phyloP scores from a whole-genome alignment of 2,888 invertebrate genomes.

The Crocallis elinguaria region DNA sequence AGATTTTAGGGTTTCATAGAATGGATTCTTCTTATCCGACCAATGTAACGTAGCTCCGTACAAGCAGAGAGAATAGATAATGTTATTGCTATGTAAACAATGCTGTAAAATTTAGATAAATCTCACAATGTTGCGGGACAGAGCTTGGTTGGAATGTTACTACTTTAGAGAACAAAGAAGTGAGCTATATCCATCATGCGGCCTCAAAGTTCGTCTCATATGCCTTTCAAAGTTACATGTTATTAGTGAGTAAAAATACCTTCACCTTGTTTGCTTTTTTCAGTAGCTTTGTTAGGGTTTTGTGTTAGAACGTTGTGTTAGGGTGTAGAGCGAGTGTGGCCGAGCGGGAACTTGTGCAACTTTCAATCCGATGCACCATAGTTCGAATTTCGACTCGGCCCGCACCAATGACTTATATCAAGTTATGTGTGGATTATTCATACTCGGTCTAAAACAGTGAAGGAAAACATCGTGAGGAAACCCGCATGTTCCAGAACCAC shows the following conservation, averaged over 20 bases:
- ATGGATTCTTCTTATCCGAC: slow-evolving; percentile 64
- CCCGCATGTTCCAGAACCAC: too few relatives aligned
- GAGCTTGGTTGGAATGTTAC: slow-evolving; percentile 35
- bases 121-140: slow-evolving; percentile 49
- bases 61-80: slow-evolving; percentile 56
- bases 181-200: slow-evolving; percentile 23
- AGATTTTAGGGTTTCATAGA: slow-evolving; percentile 62
- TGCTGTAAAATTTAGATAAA: slow-evolving; percentile 56
- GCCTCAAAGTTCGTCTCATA: slow-evolving; percentile 18
- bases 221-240: slow-evolving; percentile 26
- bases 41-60: slow-evolving; percentile 50
- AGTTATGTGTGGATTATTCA: too few relatives aligned
- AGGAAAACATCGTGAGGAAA: too few relatives aligned
- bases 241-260: slow-evolving; percentile 1
- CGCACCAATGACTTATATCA: too few relatives aligned
- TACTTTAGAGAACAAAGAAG: slow-evolving; percentile 24
- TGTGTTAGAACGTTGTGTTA: too few relatives aligned
- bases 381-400: too few relatives aligned
- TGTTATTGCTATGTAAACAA: slow-evolving; percentile 56
- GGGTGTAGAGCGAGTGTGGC: too few relatives aligned
- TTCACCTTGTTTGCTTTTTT: neutral
- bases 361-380: too few relatives aligned
- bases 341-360: too few relatives aligned
- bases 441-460: too few relatives aligned
- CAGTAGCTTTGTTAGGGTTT: slow-evolving; percentile 5